Evolutionary conservation across 2,113 vertebrate genomes (phyloP), one percentile per base, ranked within the genome.

Genomic region (Trichomycterus rosablanca): DNA sequence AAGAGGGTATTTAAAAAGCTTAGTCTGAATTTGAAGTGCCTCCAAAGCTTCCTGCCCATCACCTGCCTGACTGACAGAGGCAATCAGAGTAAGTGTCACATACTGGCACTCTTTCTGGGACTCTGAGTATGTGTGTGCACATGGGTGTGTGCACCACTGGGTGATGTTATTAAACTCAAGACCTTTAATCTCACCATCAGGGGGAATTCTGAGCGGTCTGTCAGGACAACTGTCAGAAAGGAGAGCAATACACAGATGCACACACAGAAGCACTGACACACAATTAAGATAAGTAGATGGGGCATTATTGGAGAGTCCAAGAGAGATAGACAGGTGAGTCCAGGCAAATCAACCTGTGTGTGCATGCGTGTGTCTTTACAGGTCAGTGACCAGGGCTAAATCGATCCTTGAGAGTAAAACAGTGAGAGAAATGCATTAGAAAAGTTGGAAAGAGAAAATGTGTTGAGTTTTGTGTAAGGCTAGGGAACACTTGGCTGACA

Each of bases 221-320:
- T 67, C 69, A 71, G 37, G 20, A 62, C 57, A 39, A 53, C 40
- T 53, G 62, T 56, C 62, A 56, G 49, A 49, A 28, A 46, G 32
- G 28, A 56, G 52, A 22, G 19, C 63, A 61, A 53, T 49, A 59
- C 68, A 70, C 60, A 53, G 10, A 12, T 26, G 18, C 51, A 50
- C 34, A 19, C 10, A 46, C 43, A 45, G 43, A 49, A 30, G 43
- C 58, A 60, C 43, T 71, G 68, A 71, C 64, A 74, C 55, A 28
- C 69, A 74, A 74, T 74, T 74, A 71, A 71, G 63, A 67, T 71
- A 70, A 74, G 63, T 70, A 63, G 67, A 70, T 55, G 68, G 49
- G 55, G 68, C 63, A 63, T 63, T 66, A 67, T 66, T 70, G 54
- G 58, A 63, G 53, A 48, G 42, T 62, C 59, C 63, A 24, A 63